These are phyloP conservation scores for Acanthiza pusilla DNA, from an alignment of 2,797 vertebrate species.

Conservation along the genomic window DNA sequence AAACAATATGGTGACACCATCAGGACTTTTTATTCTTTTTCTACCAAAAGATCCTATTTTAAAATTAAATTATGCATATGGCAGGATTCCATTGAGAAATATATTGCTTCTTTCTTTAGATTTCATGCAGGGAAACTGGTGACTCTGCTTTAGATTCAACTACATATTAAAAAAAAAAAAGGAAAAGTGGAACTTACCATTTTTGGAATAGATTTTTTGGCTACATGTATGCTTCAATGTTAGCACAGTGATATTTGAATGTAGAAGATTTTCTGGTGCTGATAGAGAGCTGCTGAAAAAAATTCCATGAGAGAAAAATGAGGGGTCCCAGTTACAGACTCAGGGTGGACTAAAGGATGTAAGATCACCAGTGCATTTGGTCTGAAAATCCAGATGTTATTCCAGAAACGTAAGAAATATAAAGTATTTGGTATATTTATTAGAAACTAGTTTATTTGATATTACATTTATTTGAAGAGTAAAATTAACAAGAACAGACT, in stretches of 20 bases:
- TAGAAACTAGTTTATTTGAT: neutral
- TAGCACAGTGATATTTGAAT: neutral
- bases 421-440: neutral
- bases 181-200: neutral
- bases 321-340: neutral
- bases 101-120: neutral
- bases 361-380: neutral
- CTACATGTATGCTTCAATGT: neutral
- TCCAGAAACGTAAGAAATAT: neutral
- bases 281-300: neutral
- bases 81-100: neutral
- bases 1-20: neutral
- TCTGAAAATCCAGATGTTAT: neutral
- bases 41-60: neutral
- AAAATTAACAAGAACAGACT: neutral
- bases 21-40: neutral
- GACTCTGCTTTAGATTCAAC: neutral
- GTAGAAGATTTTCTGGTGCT: neutral
- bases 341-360: neutral
- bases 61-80: neutral
- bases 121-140: neutral
- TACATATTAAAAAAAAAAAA: neutral
- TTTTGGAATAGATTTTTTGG: neutral
- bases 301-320: neutral
- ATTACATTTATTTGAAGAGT: neutral